Evolutionary conservation across 2,888 invertebrate genomes (phyloP).

Genomic region (Autographa pulchrina): DNA sequence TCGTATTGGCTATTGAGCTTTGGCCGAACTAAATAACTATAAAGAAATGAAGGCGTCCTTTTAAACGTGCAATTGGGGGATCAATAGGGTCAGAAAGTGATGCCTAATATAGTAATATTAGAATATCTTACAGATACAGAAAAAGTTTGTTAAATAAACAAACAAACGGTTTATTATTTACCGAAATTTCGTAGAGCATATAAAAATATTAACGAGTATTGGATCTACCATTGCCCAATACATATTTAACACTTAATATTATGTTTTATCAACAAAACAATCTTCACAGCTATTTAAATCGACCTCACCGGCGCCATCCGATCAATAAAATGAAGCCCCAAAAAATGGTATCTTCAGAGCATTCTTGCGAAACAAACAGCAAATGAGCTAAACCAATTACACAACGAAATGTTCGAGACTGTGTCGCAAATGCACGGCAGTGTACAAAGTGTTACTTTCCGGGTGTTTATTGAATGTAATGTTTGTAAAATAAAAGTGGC

Average conservation of each 20-base stretch:
- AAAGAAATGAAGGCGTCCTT: no score
- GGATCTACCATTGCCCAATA: no score
- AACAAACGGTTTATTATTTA: no score
- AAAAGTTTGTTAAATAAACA: no score
- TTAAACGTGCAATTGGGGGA: no score
- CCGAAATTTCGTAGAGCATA: no score
- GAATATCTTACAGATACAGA: no score
- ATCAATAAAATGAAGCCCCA: neutral
- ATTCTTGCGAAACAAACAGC: slow-evolving; percentile 8
- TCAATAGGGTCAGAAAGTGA: no score
- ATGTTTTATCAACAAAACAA: neutral
- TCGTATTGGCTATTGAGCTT: neutral
- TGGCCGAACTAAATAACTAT: no score
- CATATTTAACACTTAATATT: no score
- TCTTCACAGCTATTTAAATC: neutral
- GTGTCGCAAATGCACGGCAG: slow-evolving; percentile 32
- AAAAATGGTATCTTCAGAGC: slow-evolving; percentile 9
- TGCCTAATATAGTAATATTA: no score
- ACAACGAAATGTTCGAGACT: slow-evolving; percentile 30
- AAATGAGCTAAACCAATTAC: slow-evolving; percentile 18
- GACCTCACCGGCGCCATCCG: neutral
- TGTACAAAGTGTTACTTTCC: slow-evolving; percentile 29
- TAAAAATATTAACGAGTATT: no score
- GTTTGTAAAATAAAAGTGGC: slow-evolving; percentile 18
- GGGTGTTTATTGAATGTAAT: slow-evolving; percentile 10